Conservation (phyloP, 2,888 invertebrate genomes). For the Xestoiulus laeticollis region DNA sequence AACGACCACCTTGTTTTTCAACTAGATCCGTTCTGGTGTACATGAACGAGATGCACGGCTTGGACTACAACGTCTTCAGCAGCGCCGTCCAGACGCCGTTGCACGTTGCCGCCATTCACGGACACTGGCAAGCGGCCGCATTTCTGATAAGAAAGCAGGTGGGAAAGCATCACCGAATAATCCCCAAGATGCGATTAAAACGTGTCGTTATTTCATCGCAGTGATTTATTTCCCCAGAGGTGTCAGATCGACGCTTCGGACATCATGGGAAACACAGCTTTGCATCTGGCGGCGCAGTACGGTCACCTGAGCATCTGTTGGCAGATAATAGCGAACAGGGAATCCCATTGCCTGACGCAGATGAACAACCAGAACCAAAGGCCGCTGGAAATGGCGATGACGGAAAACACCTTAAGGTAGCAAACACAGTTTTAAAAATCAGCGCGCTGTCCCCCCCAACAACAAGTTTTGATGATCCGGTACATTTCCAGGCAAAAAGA, state of each 20-base stretch:
- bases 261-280: conserved; percentile 52
- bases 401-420: not conserved
- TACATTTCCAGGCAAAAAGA: conserved; percentile 30
- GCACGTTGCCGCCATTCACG: conserved; percentile 49
- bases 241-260: not conserved
- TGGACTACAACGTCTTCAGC: conserved; percentile 35
- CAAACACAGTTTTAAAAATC: no score
- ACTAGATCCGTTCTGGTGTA: conserved; percentile 38
- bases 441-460: no score
- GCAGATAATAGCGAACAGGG: conserved; percentile 40
- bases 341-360: not conserved
- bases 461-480: not conserved
- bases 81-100: conserved; percentile 41
- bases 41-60: conserved; percentile 39
- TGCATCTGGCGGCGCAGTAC: conserved; percentile 46
- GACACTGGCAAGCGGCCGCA: conserved; percentile 42
- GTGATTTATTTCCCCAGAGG: conserved; percentile 46
- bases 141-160: conserved; percentile 50
- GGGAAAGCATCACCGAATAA: not conserved
- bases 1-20: not conserved
- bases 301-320: conserved; percentile 45
- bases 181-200: not conserved
- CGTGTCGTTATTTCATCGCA: not conserved
- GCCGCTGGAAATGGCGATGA: conserved; percentile 44
- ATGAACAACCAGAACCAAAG: conserved; percentile 46